Evolutionary conservation across 2,113 vertebrate species (phyloP), one percentile per base, ranked within the genome.

Genomic region (Crotalus tigris): DNA sequence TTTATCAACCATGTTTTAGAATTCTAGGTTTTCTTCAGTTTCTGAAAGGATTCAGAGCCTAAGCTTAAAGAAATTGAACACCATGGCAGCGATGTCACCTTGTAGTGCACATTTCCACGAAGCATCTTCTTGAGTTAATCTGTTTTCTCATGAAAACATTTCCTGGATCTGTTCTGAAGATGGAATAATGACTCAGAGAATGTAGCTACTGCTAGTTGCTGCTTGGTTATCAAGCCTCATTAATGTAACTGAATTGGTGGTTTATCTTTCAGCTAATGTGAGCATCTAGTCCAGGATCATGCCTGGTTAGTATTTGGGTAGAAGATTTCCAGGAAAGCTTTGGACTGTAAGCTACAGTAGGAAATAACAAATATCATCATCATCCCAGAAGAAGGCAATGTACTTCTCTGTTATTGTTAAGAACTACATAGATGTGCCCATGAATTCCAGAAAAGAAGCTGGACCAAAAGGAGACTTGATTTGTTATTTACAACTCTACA

Each of bases 191-290:
- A 87, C 26, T 92, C 51, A 51, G 17, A 4, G 19, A 51, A 49
- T 54, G 13, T 33, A 54, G 24, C 10, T 0, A 2, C 4, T 29
- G 90, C 26, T 81, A 2, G 51, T 12, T 89, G 23, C 0, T 1
- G 39, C 24, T 0, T 1, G 26, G 54, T 81, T 81, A 69, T 24
- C 7, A 55, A 81, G 54, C n/a, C 57, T 61, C 88, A 53, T 85
- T 29, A 59, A 12, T 85, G 24, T 51, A 1, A 23, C 53, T 58
- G 59, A 24, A 39, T 21, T 93, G 57, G 46, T 92, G 94, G 89
- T n/a, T 33, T 93, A 39, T 39, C 33, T 81, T 81, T 81, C 69
- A 81, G 69, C 69, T 33, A 75, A 6, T 17, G n/a, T n/a, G 13
- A 39, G 13, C 13, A 75, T 5, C 15, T 39, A 75, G 5, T 17